Percentiles rank a stretch among this genome's conserved stretches.
Conservation (phyloP, 2,888 invertebrate species). For the Sinopyrophorus schimmeli region DNA sequence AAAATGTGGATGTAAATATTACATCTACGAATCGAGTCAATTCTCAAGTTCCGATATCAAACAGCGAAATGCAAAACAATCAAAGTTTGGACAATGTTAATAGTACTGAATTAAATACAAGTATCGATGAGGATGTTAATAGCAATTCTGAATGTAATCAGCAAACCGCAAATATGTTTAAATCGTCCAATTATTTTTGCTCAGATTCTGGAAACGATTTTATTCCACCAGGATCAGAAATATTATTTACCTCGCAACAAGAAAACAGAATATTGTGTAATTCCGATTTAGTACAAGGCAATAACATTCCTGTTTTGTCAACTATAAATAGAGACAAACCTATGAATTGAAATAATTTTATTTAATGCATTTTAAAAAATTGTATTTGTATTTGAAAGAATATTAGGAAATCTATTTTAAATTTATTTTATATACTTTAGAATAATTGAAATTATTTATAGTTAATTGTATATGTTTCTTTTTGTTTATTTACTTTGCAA, state of each 20-base stretch:
- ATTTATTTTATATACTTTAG: too few species aligned
- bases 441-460: too few species aligned
- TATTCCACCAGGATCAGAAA: slow-evolving; percentile 65
- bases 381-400: background rate
- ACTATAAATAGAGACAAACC: slow-evolving; percentile 8
- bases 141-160: background rate
- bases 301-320: slow-evolving; percentile 21
- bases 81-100: slow-evolving; percentile 13
- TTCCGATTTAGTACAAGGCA: slow-evolving; percentile 16
- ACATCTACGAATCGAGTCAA: background rate
- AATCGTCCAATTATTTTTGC: slow-evolving; percentile 68
- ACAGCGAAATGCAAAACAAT: background rate
- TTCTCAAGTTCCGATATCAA: too few species aligned
- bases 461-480: too few species aligned
- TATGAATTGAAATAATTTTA: background rate
- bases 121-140: background rate
- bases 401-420: too few species aligned
- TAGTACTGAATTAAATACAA: slow-evolving; percentile 7
- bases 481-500: too few species aligned
- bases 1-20: slow-evolving; percentile 13
- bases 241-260: slow-evolving; percentile 56
- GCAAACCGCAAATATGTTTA: slow-evolving; percentile 55
- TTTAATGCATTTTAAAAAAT: background rate
- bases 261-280: slow-evolving; percentile 5
- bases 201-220: slow-evolving; percentile 55